Evolutionary conservation across 2,113 vertebrate genomes (phyloP), one percentile per base, ranked within the genome.

Genomic region (Ceyx melanurus): DNA sequence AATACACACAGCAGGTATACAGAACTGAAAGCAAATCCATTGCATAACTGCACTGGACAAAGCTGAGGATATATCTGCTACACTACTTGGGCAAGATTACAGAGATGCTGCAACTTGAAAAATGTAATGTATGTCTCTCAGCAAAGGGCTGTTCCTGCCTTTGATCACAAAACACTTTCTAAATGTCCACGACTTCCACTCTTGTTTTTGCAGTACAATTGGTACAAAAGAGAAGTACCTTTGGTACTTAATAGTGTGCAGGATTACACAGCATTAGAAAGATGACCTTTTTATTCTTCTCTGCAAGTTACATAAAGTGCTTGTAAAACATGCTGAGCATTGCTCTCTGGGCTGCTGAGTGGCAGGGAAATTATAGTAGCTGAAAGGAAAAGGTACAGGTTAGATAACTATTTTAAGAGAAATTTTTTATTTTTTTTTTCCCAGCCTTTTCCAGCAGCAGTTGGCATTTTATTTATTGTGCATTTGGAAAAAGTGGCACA

Each of bases 281-380:
- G 53, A 78, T 91, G 91, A 95, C 75, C 92, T 94, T 95, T 89
- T 88, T 82, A 77, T 90, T 72, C 78, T 72, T 94, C 71, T 80
- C 65, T 0, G 0, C 72, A 71, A 94, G 61, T 91, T 94, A 70
- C 53, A 86, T 94, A 77, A 94, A 96, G 80, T 29, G 62, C 73
- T 90, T 95, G 68, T 97, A 93, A 93, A 96, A 94, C 82, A 94
- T 93, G 75, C 85, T 58, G 57, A 86, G 79, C 72, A 61, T 25
- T 84, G 85, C 53, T 97, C 62, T 89, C 65, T 91, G 64, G 61
- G 88, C 76, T 88, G 80, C 88, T 88, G 94, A 96, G 79, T 87
- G 86, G 83, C 89, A 90, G 37, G 62, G 64, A 89, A 95, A 95
- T 96, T 90, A 94, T 17, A 97, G 81, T 82, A 70, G 43, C 82